These are phyloP conservation scores for Heterohyrax brucei DNA, from an alignment of 2,797 vertebrate genomes.

Conservation along the genomic window DNA sequence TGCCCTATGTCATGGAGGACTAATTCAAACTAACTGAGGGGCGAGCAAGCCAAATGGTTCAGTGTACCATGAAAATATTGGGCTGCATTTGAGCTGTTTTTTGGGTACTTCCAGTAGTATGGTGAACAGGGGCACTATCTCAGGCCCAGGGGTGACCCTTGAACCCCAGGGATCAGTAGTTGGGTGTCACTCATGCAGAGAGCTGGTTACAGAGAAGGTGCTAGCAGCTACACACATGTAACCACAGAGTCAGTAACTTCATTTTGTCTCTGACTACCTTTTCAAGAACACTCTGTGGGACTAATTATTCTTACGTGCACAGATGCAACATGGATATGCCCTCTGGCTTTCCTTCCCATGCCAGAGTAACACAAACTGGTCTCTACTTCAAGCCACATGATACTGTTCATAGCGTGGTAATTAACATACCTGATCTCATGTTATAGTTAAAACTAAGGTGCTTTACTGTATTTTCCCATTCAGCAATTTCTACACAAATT, in stretches of 20 bases:
- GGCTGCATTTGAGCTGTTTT: neutral
- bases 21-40: conserved; percentile 29
- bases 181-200: neutral
- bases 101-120: too few species aligned
- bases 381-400: neutral
- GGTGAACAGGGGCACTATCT: neutral
- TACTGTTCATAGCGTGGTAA: neutral
- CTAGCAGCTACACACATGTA: too few species aligned
- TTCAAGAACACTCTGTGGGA: neutral
- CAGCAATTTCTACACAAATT: neutral
- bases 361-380: neutral
- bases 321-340: neutral
- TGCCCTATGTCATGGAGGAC: conserved; percentile 15
- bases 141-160: neutral
- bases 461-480: neutral
- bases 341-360: neutral
- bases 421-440: neutral
- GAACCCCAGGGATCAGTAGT: neutral
- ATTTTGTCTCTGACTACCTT: neutral
- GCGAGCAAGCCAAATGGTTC: neutral
- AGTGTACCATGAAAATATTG: neutral
- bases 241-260: neutral
- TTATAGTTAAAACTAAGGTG: neutral
- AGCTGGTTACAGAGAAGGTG: neutral
- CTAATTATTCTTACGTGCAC: neutral